Evolutionary conservation across 2,888 invertebrate genomes (phyloP), one percentile per base, ranked within the genome.

Genomic region (Rapana venosa): DNA sequence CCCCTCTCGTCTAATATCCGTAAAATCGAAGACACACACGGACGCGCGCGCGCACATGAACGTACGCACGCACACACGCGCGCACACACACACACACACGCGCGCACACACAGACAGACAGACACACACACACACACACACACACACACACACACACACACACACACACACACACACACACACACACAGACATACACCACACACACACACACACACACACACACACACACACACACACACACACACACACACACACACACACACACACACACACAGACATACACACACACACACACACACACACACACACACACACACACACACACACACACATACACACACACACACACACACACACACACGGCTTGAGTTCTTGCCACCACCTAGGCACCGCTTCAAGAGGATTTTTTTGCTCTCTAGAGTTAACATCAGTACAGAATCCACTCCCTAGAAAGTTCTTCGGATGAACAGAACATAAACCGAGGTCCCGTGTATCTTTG

Each of bases 121-220:
- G 26, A 70, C 70, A 70, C 70, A 70, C 70, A 70, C 70, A 70
- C 70, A 70, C 70, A n/a, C 70, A 70, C 70, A n/a, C 70, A 70
- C 70, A n/a, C 70, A 70, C 70, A n/a, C 70, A 70, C 70, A 8
- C 70, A 70, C 70, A n/a, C 70, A 70, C n/a, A 70, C 70, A n/a
- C 70, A 26, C n/a, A 70, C 70, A 70, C 22, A 70, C 70, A 70
- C 70, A n/a, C 70, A 70, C 70, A 70, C 70, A 70, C 70, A 70
- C 70, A 70, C n/a, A 70, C 70, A 70, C n/a, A 70, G 26, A 70
- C 70, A 70, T 26, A 70, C 70, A 26, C 70, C 70, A 70, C 26
- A 70, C n/a, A 70, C 26, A 8, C 70, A 70, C 70, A 26, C 66
- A 66, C 66, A 66, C 66, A 20, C 66, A 66, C 66, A 66, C 66